Base-by-base conservation (phyloP, 2,888 invertebrate genomes). In the Chloroclystis v-ata region DNA sequence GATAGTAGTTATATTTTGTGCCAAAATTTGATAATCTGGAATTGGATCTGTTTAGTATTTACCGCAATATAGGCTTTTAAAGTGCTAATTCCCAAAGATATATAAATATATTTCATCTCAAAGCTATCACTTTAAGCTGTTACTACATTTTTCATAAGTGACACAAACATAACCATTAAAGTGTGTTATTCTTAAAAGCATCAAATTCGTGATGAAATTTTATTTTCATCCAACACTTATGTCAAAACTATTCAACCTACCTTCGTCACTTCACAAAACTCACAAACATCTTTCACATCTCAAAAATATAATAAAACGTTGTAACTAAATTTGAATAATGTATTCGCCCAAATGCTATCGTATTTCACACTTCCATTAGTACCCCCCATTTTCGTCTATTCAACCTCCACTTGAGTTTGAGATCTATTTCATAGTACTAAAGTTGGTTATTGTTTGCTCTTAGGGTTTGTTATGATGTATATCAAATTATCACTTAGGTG, bases 361-460 rank as follows among this genome's bases (percentile, higher is more conserved):
- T 77, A 77, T 80, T 78, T 76, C 80, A 75, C 67, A 72, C 71
- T 75, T 78, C 80, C 79, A 81, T 81, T 81, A 80, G 76, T 64
- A 65, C 52, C 67, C 67, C 69, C 43, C 40, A 43, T 43, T 59
- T 61, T 59, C 48, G 43, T 54, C 49, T 58, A 54, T 54, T 49
- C 7, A 1, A 33, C 37, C 52, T 4, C 14, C 20, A 46, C 9
- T 32, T 13, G 20, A 47, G 37, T 44, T 43, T 40, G 11, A 28
- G 25, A 37, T 40, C 43, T 56, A 43, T 58, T 28, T 13, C 37
- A 32, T 32, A n/a, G 28, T 10, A 0, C 12, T 54, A 59, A 47
- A 54, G 62, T 63, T 49, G 24, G 49, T 11, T 60, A 57, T 68
- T 9, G 32, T 6, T 43, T 49, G 25, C 24, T 26, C 13, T 26